Conservation (phyloP, 1,140 invertebrate species). For the Callitettix versicolor region DNA sequence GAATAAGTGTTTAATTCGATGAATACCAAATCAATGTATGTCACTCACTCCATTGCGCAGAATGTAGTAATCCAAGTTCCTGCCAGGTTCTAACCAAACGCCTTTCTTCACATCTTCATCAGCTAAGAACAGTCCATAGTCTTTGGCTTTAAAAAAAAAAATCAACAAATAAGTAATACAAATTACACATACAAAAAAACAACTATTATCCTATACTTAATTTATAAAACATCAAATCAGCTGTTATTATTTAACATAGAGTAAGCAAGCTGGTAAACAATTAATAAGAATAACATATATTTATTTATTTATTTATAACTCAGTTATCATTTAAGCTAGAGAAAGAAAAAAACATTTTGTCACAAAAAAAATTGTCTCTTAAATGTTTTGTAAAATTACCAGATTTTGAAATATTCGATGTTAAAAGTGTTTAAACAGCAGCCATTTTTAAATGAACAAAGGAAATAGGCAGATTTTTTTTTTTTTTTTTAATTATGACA, state of each 20-base stretch:
- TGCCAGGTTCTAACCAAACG: slow-evolving; percentile 90
- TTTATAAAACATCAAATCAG: too few species aligned
- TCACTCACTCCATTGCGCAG: slow-evolving; percentile 71
- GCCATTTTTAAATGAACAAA: too few species aligned
- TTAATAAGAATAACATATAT: neutral
- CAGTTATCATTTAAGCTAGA: neutral
- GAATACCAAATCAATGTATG: neutral
- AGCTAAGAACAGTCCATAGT: slow-evolving; percentile 92
- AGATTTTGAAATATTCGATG: too few species aligned
- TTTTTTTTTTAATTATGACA: too few species aligned
- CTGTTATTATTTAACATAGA: neutral
- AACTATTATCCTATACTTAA: neutral
- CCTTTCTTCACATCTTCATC: slow-evolving; percentile 95
- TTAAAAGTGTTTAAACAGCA: too few species aligned
- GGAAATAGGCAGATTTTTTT: too few species aligned
- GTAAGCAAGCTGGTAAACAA: neutral
- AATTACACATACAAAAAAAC: neutral
- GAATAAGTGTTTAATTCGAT: neutral
- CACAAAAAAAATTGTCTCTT: too few species aligned
- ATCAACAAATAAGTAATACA: neutral
- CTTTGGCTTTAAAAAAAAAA: slow-evolving; percentile 62
- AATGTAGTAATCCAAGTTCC: slow-evolving; percentile 93
- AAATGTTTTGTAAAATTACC: too few species aligned
- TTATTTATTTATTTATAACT: neutral
- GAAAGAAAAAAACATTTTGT: neutral